These are phyloP conservation scores for Aphaenogaster ashmeadi DNA, from an alignment of 1,140 invertebrate genomes.

Conservation along the genomic window DNA sequence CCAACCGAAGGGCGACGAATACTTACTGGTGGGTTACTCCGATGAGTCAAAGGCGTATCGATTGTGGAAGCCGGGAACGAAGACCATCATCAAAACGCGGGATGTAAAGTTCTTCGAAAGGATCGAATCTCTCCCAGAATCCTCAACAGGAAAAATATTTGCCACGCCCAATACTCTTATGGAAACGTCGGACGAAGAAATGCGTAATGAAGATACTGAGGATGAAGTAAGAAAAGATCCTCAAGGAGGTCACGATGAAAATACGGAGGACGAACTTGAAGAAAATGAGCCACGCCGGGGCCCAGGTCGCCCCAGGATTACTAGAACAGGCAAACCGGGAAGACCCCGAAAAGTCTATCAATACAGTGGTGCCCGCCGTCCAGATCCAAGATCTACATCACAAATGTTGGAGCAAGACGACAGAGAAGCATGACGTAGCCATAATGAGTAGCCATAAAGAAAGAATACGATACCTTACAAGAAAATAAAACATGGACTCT, in stretches of 20 bases:
- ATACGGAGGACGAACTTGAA: neutral
- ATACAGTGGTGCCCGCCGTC: neutral
- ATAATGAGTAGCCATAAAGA: constrained; percentile 18
- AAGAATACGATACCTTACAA: constrained; percentile 12
- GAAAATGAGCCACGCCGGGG: neutral
- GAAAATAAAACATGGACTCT: constrained; percentile 48
- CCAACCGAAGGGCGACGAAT: constrained; percentile 27
- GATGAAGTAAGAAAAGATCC: neutral
- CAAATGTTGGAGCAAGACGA: neutral
- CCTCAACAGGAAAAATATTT: neutral
- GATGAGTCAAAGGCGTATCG: neutral
- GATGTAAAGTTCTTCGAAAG: neutral
- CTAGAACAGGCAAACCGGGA: constrained; percentile 21
- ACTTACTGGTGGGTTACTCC: neutral
- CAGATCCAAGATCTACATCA: neutral
- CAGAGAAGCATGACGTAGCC: neutral
- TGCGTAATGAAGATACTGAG: neutral
- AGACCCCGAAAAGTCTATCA: constrained; percentile 21
- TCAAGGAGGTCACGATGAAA: neutral
- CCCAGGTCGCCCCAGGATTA: neutral
- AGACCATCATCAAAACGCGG: neutral
- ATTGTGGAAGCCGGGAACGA: neutral
- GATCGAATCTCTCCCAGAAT: neutral
- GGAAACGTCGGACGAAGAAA: too few species aligned
- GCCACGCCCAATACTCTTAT: too few species aligned